Conservation (phyloP, 2,113 vertebrate species). For the Myrmophylax atrothorax region DNA sequence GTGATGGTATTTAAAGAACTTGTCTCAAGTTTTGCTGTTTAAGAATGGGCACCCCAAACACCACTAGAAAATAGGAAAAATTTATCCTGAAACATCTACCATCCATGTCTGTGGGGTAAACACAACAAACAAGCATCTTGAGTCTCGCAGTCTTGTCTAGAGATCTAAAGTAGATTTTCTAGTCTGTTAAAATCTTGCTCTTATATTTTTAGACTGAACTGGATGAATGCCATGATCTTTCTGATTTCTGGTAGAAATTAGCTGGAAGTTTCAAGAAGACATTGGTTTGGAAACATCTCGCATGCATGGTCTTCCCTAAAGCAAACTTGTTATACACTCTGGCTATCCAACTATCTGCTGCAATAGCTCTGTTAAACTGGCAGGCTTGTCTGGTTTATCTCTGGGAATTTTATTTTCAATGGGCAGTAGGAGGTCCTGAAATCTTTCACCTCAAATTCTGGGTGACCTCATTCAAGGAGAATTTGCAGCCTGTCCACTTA, state of each 20-base stretch:
- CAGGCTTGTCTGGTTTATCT: background rate
- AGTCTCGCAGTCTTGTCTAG: background rate
- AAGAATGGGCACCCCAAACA: background rate
- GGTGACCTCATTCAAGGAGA: background rate
- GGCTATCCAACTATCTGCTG: background rate
- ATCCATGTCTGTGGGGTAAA: background rate
- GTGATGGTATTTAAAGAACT: background rate
- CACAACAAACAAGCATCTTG: background rate
- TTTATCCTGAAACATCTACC: background rate
- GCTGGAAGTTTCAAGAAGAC: background rate
- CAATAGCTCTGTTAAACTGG: background rate
- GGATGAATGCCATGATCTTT: background rate
- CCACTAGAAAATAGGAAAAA: background rate
- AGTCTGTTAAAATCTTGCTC: background rate
- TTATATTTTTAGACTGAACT: background rate
- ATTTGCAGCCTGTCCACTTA: background rate
- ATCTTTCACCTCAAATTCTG: background rate
- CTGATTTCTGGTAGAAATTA: slow-evolving; percentile 1
- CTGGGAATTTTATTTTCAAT: background rate
- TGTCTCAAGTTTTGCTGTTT: background rate
- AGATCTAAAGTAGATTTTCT: background rate
- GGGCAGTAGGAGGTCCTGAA: background rate
- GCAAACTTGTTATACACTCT: background rate
- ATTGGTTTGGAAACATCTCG: background rate
- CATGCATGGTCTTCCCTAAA: background rate